Percentiles rank a stretch among this genome's conserved stretches.
These are phyloP conservation scores for Lasioglossum baleicum DNA, from an alignment of 1,140 invertebrate genomes.

Conservation along the genomic window DNA sequence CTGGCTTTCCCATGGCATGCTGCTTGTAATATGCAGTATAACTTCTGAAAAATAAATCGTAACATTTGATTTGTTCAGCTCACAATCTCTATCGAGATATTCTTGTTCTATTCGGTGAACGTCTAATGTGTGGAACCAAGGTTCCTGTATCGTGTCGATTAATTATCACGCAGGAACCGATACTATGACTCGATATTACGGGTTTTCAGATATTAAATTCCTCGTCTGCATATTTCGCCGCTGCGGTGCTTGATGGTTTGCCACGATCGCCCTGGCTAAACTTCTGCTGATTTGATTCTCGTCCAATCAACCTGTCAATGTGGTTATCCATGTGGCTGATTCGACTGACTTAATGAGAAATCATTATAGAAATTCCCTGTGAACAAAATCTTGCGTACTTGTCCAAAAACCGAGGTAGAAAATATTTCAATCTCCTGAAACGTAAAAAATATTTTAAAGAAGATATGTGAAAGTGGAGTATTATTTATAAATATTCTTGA, in stretches of 20 bases:
- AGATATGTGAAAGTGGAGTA: too few species aligned
- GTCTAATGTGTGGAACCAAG: neutral
- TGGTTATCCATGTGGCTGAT: neutral
- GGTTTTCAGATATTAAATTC: constrained; percentile 29
- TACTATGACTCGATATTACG: constrained; percentile 13
- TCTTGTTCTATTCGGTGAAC: neutral
- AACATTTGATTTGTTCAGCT: neutral
- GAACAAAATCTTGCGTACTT: too few species aligned
- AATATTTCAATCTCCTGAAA: too few species aligned
- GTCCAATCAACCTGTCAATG: neutral
- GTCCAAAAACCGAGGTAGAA: too few species aligned
- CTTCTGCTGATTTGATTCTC: constrained; percentile 17
- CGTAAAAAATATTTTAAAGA: too few species aligned
- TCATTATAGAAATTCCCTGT: too few species aligned
- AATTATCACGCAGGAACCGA: constrained; percentile 13
- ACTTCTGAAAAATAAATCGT: neutral
- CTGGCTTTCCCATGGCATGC: neutral
- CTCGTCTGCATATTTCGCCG: constrained; percentile 7
- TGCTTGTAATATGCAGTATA: neutral
- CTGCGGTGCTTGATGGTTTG: neutral
- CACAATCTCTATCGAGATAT: neutral
- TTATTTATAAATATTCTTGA: too few species aligned
- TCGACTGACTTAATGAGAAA: too few species aligned
- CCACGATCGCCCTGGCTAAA: neutral
- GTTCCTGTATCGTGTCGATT: neutral